A percentile compares a stretch with the other conserved stretches of the same genome.
These are phyloP conservation scores for Deilephila porcellus DNA, from an alignment of 2,888 invertebrate species.

Conservation along the genomic window DNA sequence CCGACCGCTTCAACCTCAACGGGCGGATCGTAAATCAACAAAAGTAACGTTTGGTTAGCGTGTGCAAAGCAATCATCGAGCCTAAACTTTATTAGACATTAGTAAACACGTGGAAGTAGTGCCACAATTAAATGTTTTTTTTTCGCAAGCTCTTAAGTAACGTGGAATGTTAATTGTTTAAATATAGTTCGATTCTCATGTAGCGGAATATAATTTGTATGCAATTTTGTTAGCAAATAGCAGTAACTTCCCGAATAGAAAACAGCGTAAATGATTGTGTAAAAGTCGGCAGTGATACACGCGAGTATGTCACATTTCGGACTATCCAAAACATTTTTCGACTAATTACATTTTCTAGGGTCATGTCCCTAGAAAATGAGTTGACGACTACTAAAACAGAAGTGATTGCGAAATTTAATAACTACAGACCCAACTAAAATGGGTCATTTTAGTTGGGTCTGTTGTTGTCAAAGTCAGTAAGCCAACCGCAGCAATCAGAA, in stretches of 20 bases:
- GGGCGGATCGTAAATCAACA: conserved; percentile 2
- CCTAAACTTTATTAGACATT: neutral
- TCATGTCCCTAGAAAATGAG: no score
- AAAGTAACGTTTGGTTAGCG: conserved; percentile 10
- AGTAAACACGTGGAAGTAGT: neutral
- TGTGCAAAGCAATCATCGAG: conserved; percentile 3
- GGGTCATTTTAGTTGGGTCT: no score
- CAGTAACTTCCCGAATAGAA: no score
- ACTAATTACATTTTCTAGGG: no score
- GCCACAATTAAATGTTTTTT: neutral
- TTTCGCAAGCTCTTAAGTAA: neutral
- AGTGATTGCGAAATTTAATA: no score
- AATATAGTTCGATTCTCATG: no score
- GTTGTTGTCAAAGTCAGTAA: neutral
- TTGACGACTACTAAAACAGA: no score
- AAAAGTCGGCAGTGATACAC: neutral
- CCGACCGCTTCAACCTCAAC: neutral
- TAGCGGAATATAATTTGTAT: no score
- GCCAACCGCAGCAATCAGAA: neutral
- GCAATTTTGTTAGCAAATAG: no score
- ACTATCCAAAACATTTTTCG: neutral
- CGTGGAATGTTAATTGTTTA: no score
- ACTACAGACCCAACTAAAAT: neutral
- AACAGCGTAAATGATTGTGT: neutral
- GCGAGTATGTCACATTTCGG: neutral